These are phyloP conservation scores for Rhorus exstirpatorius DNA, from an alignment of 2,888 invertebrate species.

Conservation along the genomic window DNA sequence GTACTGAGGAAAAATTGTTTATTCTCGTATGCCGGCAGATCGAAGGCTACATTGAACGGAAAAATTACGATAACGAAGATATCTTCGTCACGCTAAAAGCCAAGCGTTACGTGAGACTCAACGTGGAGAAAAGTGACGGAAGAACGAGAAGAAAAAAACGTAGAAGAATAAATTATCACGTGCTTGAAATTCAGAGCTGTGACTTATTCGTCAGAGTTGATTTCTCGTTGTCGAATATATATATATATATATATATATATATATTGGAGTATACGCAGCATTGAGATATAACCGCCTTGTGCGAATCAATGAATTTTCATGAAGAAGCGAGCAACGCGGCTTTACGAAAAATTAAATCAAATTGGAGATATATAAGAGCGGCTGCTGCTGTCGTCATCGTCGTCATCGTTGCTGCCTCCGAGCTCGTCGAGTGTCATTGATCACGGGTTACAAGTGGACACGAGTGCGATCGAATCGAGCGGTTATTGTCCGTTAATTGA, in stretches of 20 bases:
- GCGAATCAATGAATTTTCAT: slow-evolving; percentile 57
- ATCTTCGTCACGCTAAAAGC: slow-evolving; percentile 21
- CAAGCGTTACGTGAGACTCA: slow-evolving; percentile 11
- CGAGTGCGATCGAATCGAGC: slow-evolving; percentile 55
- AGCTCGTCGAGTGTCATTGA: slow-evolving; percentile 33
- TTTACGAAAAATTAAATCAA: slow-evolving; percentile 53
- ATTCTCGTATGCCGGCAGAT: slow-evolving; percentile 45
- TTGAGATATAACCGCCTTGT: background rate
- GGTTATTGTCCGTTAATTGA: slow-evolving; percentile 56
- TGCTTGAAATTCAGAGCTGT: background rate
- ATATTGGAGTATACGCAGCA: background rate
- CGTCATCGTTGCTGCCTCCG: slow-evolving; percentile 2
- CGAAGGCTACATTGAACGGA: slow-evolving; percentile 18
- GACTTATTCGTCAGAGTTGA: background rate
- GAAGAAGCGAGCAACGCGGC: slow-evolving; percentile 24
- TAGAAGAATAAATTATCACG: background rate
- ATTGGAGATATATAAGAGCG: slow-evolving; percentile 26
- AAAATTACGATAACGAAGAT: slow-evolving; percentile 5
- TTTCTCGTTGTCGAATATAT: background rate
- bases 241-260: background rate
- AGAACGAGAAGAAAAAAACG: slow-evolving; percentile 65
- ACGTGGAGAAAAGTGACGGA: slow-evolving; percentile 51
- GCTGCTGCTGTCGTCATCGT: too few relatives aligned
- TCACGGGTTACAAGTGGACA: slow-evolving; percentile 17
- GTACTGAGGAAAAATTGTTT: background rate